A percentile compares a stretch with the other conserved stretches of the same genome.
Evolutionary conservation across 35 echinoderm and acorn worm species (phyloP).

Genomic region (Hemicentrotus pulcherrimus): DNA sequence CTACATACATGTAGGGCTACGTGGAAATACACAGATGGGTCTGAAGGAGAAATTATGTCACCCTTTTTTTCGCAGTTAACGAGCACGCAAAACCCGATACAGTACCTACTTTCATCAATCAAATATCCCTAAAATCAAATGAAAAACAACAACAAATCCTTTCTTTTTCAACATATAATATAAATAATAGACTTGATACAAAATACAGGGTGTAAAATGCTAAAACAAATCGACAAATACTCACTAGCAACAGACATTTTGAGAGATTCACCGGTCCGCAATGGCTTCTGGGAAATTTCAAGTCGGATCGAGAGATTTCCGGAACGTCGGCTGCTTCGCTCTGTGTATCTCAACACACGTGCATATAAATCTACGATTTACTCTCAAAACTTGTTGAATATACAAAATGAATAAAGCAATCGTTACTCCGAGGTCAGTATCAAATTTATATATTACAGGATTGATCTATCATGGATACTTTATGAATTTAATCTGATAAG

Average conservation of each 20-base stretch:
- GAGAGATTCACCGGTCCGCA: background rate
- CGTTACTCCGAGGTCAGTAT: background rate
- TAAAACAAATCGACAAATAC: background rate
- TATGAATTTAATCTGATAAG: background rate
- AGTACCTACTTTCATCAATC: background rate
- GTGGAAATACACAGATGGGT: background rate
- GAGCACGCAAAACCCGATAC: background rate
- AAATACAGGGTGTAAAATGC: background rate
- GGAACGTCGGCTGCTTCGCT: background rate
- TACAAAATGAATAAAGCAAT: constrained; percentile 4
- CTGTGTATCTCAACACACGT: background rate
- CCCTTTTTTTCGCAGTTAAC: background rate
- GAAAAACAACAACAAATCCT: background rate
- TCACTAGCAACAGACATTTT: constrained; percentile 34
- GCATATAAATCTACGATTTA: background rate
- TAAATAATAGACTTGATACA: background rate
- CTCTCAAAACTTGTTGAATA: background rate
- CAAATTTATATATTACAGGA: background rate
- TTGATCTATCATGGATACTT: background rate
- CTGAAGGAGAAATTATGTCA: background rate
- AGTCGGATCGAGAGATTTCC: background rate
- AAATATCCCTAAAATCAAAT: background rate
- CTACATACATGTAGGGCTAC: background rate
- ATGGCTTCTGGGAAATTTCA: constrained; percentile 4
- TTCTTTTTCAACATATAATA: background rate